Percentiles rank a stretch among this genome's conserved stretches.
These are phyloP conservation scores for Acleris emargana DNA, from an alignment of 2,888 invertebrate species.

Conservation along the genomic window DNA sequence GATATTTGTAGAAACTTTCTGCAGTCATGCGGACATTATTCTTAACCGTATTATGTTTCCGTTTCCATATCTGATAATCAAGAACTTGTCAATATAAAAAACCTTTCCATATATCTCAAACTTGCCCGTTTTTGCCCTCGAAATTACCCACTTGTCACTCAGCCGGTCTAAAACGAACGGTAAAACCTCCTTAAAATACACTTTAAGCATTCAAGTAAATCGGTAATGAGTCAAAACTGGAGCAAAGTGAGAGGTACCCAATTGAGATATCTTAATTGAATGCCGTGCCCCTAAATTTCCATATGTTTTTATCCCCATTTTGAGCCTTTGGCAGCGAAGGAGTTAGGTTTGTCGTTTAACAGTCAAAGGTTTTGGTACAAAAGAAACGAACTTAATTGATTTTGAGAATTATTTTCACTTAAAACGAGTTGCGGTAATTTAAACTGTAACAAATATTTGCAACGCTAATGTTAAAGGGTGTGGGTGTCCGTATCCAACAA, in stretches of 20 bases:
- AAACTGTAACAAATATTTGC: constrained; percentile 27
- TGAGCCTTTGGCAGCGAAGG: too few relatives aligned
- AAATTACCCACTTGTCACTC: constrained; percentile 33
- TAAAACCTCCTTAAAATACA: constrained; percentile 27
- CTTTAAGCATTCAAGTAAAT: constrained; percentile 35
- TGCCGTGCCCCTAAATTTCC: too few relatives aligned
- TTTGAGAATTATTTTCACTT: constrained; percentile 35
- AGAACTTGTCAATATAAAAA: too few relatives aligned
- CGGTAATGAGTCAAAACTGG: constrained; percentile 35
- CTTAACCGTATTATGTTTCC: neutral
- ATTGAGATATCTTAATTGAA: constrained; percentile 30
- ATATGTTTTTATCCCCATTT: too few relatives aligned
- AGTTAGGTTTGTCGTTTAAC: constrained; percentile 14
- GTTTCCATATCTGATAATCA: neutral
- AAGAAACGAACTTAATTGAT: constrained; percentile 31
- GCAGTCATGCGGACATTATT: too few relatives aligned
- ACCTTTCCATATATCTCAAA: neutral
- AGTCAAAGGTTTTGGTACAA: constrained; percentile 28
- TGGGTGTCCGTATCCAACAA: too few relatives aligned
- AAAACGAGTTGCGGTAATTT: constrained; percentile 14
- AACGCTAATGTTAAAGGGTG: too few relatives aligned
- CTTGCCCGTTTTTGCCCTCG: neutral
- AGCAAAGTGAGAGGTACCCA: constrained; percentile 29
- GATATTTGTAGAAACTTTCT: too few relatives aligned
- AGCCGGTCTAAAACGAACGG: constrained; percentile 30